Evolutionary conservation across 1,140 invertebrate species (phyloP).

Genomic region (Venustaconcha ellipsiformis): DNA sequence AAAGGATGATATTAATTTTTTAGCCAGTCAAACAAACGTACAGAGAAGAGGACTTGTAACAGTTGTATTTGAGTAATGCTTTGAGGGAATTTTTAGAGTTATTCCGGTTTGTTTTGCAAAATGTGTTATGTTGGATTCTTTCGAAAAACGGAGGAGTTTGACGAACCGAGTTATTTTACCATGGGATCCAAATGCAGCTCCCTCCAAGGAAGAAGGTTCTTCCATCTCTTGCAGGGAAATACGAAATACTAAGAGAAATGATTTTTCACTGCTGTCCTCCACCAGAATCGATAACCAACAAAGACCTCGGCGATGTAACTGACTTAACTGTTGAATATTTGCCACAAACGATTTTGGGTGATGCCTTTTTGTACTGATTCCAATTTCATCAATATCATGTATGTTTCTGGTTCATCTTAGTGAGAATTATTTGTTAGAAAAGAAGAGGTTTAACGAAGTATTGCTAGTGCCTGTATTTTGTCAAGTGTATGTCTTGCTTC

Average conservation of each 20-base stretch:
- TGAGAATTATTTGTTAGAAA: conserved; percentile 27
- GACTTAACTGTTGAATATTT: background rate
- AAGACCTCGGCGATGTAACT: background rate
- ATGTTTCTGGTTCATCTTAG: conserved; percentile 16
- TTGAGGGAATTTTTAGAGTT: conserved; percentile 39
- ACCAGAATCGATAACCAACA: conserved; percentile 28
- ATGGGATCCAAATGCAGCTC: conserved; percentile 1
- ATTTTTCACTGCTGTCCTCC: conserved; percentile 12
- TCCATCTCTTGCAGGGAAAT: conserved; percentile 17
- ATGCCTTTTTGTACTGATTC: conserved; percentile 6
- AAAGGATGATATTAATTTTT: conserved; percentile 28
- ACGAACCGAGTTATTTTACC: conserved; percentile 14
- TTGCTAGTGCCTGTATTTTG: conserved; percentile 1
- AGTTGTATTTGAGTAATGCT: conserved; percentile 68
- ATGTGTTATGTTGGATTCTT: conserved; percentile 12
- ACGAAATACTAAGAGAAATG: conserved; percentile 21
- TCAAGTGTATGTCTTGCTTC: conserved; percentile 2
- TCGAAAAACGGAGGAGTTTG: conserved; percentile 16
- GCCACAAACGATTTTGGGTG: conserved; percentile 8
- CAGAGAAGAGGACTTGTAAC: conserved; percentile 51
- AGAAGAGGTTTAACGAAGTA: background rate
- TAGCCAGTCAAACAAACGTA: conserved; percentile 24
- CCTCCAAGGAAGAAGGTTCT: background rate
- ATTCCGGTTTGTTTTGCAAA: conserved; percentile 5
- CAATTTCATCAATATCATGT: conserved; percentile 24